Base-by-base conservation (phyloP, 2,113 vertebrate genomes). In the Eidolon helvum region DNA sequence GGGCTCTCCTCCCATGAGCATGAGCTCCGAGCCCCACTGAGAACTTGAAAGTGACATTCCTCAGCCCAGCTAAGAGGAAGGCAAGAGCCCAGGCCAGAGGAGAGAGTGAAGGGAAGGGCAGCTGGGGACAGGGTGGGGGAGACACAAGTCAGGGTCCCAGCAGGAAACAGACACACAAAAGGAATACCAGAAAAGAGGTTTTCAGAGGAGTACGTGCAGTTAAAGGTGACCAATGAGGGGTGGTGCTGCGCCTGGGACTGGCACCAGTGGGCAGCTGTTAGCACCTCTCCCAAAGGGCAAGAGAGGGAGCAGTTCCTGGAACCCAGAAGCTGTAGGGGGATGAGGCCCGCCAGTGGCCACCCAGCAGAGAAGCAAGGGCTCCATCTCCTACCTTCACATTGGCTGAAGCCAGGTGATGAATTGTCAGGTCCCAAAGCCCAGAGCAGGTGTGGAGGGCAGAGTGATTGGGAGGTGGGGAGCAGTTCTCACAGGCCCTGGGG, bases 31-130 rank as follows among this genome's bases (percentile, higher is more conserved):
- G 30, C 53, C 66, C 92, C 66, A 69, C 89, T 15, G 55, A 65
- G 80, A 92, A 91, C 80, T 78, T 85, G 88, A 68, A 92, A 94
- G 90, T 80, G 69, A 87, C 57, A 30, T 94, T 95, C 55, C 40
- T 65, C 74, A 21, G 16, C 35, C 53, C 77, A 68, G 75, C 87
- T 92, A 71, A 87, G 92, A 63, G 33, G 59, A 45, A 22, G 80
- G 57, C 69, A 61, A 61, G 40, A 68, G 71, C 71, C 18, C 78
- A 18, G 38, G 66, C 38, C 50, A 57, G 72, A 21, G 85, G 48
- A 82, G 45, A 68, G 40, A 10, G 38, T 1, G 3, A 50, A 63
- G 35, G 68, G 28, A 50, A 35, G 69, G 68, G 33, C 57, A 84
- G 83, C 68, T 53, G 65, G 87, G 79, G 57, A 68, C 66, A 69